Conservation (phyloP, 2,113 vertebrate genomes). For the Pluvianellus socialis region DNA sequence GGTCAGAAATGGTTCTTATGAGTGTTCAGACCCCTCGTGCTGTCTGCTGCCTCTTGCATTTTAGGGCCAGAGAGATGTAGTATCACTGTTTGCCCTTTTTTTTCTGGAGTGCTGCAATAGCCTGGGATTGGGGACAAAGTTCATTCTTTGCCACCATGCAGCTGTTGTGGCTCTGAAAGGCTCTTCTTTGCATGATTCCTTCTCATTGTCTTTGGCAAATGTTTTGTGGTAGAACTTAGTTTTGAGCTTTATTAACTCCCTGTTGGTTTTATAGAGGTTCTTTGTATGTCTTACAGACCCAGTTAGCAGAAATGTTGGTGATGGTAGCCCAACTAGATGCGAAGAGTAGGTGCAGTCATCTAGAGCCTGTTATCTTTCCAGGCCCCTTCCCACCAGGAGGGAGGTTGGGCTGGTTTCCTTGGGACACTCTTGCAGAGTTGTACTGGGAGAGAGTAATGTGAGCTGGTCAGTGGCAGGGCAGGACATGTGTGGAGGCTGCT, state of each 20-base stretch:
- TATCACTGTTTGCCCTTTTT: background rate
- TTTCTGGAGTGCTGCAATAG: background rate
- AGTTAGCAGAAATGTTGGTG: background rate
- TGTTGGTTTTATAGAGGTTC: slow-evolving; percentile 10
- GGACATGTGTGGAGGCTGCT: background rate
- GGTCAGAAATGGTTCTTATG: background rate
- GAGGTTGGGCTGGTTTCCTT: background rate
- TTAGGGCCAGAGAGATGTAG: background rate
- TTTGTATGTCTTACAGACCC: background rate
- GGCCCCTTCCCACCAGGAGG: background rate
- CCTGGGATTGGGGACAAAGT: background rate
- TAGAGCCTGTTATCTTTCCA: background rate
- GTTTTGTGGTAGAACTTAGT: slow-evolving; percentile 2
- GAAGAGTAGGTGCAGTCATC: background rate
- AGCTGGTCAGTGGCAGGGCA: background rate
- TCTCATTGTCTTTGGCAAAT: slow-evolving; percentile 33
- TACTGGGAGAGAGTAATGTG: background rate
- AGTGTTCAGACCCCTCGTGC: background rate
- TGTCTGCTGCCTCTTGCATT: background rate
- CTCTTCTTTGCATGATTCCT: background rate
- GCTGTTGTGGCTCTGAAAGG: slow-evolving; percentile 7
- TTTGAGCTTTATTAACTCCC: slow-evolving; percentile 15
- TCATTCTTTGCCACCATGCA: background rate
- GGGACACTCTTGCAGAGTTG: background rate
- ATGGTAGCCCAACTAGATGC: background rate